Evolutionary conservation across 1,140 invertebrate genomes (phyloP).

Genomic region (Drosophila kanapiae): DNA sequence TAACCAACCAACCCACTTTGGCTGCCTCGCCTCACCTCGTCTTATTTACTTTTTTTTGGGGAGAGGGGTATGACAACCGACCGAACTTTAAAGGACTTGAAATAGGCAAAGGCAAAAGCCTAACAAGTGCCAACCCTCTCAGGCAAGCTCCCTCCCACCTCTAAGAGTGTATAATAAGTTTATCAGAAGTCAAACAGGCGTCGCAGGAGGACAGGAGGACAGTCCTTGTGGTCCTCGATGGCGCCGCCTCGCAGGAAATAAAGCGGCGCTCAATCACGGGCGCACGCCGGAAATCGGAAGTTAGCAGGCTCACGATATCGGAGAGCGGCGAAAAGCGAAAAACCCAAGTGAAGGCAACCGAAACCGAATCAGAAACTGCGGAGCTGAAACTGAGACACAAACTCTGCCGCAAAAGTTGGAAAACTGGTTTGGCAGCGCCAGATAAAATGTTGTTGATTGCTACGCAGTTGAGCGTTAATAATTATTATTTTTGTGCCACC

Average conservation of each 20-base stretch:
- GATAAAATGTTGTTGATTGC: slow-evolving; percentile 83
- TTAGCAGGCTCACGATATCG: slow-evolving; percentile 81
- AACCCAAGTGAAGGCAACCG: slow-evolving; percentile 16
- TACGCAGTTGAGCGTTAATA: slow-evolving; percentile 81
- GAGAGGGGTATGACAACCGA: slow-evolving; percentile 19
- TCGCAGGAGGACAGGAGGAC: slow-evolving; percentile 17
- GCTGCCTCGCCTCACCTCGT: background rate
- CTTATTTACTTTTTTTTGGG: background rate
- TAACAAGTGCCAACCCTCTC: slow-evolving; percentile 46
- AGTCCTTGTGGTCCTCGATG: slow-evolving; percentile 44
- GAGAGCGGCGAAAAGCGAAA: background rate
- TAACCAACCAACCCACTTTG: background rate
- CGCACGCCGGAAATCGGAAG: slow-evolving; percentile 78
- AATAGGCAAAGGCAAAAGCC: slow-evolving; percentile 51
- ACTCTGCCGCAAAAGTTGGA: slow-evolving; percentile 48
- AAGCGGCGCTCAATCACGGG: slow-evolving; percentile 76
- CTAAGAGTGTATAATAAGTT: slow-evolving; percentile 67
- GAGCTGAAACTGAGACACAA: slow-evolving; percentile 34
- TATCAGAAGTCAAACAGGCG: slow-evolving; percentile 61
- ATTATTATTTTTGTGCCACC: slow-evolving; percentile 68
- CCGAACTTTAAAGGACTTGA: slow-evolving; percentile 63
- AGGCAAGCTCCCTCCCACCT: background rate
- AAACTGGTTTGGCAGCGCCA: slow-evolving; percentile 59
- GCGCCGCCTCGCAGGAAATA: slow-evolving; percentile 73
- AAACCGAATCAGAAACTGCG: slow-evolving; percentile 19